Base-by-base conservation (phyloP, 2,797 vertebrate genomes). In the Chrysolophus pictus region DNA sequence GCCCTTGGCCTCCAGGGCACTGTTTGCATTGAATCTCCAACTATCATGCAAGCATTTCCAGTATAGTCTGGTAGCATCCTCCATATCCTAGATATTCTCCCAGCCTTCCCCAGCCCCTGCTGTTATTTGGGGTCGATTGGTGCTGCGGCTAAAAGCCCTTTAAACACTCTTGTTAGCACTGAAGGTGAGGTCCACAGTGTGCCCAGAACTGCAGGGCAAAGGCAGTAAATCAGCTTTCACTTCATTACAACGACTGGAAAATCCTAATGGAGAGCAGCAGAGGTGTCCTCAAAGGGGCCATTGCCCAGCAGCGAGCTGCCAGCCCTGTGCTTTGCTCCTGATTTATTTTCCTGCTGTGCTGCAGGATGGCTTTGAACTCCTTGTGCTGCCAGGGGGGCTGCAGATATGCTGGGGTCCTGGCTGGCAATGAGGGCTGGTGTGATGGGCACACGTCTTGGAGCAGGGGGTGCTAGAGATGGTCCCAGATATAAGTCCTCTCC, bases 21-120 rank as follows among this genome's bases (percentile, higher is more conserved):
- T 31, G n/a, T 95, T 96, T 95, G 91, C 90, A 85, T 73, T 88
- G 91, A 92, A 84, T 35, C 90, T 93, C 94, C 78, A 94, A 46
- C 82, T 77, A 81, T 73, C 14, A 0, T 62, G 80, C 87, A 85
- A 91, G 83, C 41, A 60, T 93, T 94, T 92, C 89, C 93, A 31
- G 19, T 37, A 31, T 60, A 84, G 58, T 29, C 84, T 91, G 77
- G 91, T 84, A 87, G 39, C 2, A 0, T 68, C 44, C 81, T 86
- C 58, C 70, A 46, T 39, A 90, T 88, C 94, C 26, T 33, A 92
- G 96, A 91, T 46, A 31, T 23, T 72, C 90, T 31, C 14, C 33
- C 29, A 90, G 67, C 70, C 67, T 79, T 56, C 9, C 33, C 59
- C 60, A 35, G 82, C 0, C 0, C 71, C 39, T 33, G 11, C 2